Percentiles rank a stretch among this genome's conserved stretches.
Evolutionary conservation across 2,888 invertebrate genomes (phyloP).

Genomic region (Caradrina kadenii): DNA sequence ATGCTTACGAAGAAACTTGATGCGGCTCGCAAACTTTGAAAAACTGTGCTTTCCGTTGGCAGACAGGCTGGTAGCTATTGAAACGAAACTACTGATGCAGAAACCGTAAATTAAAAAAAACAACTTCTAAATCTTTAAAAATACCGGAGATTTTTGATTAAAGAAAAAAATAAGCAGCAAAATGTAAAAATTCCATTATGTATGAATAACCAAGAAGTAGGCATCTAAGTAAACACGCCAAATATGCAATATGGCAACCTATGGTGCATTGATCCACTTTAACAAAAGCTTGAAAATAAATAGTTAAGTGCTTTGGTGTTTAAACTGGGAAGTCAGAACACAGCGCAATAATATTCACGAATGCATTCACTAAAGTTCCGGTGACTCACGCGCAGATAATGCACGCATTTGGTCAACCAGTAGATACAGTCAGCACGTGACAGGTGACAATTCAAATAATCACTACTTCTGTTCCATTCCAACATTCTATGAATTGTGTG

Average conservation of each 20-base stretch:
- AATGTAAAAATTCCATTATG: not conserved
- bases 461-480: constrained; percentile 32
- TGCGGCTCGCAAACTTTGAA: constrained; percentile 21
- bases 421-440: constrained; percentile 64
- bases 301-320: constrained; percentile 55
- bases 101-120: no score
- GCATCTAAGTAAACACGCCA: not conserved
- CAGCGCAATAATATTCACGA: constrained; percentile 62
- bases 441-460: constrained; percentile 58
- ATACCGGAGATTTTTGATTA: no score
- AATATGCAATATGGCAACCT: constrained; percentile 24
- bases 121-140: no score
- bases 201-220: not conserved
- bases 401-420: constrained; percentile 65
- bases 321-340: constrained; percentile 49
- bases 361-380: constrained; percentile 72
- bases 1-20: constrained; percentile 33
- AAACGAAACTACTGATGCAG: no score
- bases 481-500: constrained; percentile 9
- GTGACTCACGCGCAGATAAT: constrained; percentile 76
- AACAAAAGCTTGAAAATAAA: constrained; percentile 46
- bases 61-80: not conserved
- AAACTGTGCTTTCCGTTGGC: constrained; percentile 31
- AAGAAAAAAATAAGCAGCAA: not conserved
- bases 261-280: not conserved